A percentile compares a stretch with the other conserved stretches of the same genome.
Conservation (phyloP, 2,113 vertebrate genomes). For the Chrysochloris asiatica region DNA sequence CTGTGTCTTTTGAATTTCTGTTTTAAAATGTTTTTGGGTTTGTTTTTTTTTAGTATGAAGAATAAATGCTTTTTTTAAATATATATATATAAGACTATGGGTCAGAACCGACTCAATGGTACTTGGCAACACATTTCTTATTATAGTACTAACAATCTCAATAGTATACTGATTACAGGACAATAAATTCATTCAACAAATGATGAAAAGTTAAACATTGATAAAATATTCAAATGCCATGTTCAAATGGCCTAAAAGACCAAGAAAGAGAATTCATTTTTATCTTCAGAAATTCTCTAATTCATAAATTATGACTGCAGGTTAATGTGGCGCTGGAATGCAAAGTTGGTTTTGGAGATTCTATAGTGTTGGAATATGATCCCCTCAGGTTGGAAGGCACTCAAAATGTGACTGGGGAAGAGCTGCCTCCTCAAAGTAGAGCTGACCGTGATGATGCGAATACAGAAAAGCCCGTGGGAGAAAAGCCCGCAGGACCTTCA, state of each 20-base stretch:
- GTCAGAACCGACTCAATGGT: not conserved
- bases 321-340: too few species aligned
- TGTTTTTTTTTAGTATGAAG: not conserved
- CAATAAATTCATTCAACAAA: slow-evolving; percentile 24
- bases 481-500: too few species aligned
- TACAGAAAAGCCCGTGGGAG: too few species aligned
- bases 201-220: not conserved
- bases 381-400: too few species aligned
- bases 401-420: too few species aligned
- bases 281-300: not conserved
- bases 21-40: not conserved
- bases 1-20: not conserved
- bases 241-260: not conserved
- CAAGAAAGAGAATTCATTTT: slow-evolving; percentile 43
- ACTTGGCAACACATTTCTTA: slow-evolving; percentile 23
- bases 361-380: too few species aligned
- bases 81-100: too few species aligned
- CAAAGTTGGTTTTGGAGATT: too few species aligned
- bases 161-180: not conserved
- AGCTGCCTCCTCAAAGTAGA: too few species aligned
- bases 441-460: too few species aligned
- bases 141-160: not conserved
- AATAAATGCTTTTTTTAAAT: slow-evolving; percentile 29
- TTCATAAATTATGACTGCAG: slow-evolving; percentile 5
- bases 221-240: not conserved